Evolutionary conservation across 2,797 vertebrate species (phyloP).

Genomic region (Phalloptychus januarius): DNA sequence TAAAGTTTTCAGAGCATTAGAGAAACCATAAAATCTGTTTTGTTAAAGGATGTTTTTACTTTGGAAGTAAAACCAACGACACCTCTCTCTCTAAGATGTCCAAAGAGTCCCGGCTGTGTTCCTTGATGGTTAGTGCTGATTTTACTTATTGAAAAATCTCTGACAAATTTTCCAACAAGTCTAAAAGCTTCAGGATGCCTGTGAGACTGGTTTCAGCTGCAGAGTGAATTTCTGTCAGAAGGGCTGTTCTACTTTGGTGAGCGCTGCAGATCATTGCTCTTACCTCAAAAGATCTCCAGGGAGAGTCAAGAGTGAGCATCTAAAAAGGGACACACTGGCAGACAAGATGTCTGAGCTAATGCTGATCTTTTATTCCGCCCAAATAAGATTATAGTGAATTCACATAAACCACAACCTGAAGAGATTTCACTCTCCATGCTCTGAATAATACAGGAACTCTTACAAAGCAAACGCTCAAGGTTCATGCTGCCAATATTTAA

Average conservation of each 20-base stretch:
- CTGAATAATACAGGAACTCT: not conserved
- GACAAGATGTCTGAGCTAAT: constrained; percentile 8
- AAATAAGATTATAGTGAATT: constrained; percentile 3
- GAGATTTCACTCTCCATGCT: not conserved
- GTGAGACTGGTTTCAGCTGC: not conserved
- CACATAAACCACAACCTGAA: not conserved
- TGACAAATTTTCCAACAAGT: not conserved
- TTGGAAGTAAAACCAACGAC: not conserved
- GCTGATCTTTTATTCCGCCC: constrained; percentile 21
- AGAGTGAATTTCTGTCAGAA: not conserved
- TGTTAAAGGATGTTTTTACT: not conserved
- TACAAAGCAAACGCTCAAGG: not conserved
- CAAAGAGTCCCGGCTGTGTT: not conserved
- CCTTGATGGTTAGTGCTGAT: not conserved
- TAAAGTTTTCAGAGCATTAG: not conserved
- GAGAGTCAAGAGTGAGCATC: not conserved
- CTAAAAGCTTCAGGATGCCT: not conserved
- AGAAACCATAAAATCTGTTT: not conserved
- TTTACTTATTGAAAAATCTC: not conserved
- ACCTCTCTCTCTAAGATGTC: not conserved
- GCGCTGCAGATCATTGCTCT: not conserved
- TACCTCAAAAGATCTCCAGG: constrained; percentile 2
- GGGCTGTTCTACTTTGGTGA: not conserved
- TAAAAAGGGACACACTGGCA: not conserved
- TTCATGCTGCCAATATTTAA: not conserved